Evolutionary conservation across 2,888 invertebrate genomes (phyloP).

Genomic region (Scelioninae gen. 1): DNA sequence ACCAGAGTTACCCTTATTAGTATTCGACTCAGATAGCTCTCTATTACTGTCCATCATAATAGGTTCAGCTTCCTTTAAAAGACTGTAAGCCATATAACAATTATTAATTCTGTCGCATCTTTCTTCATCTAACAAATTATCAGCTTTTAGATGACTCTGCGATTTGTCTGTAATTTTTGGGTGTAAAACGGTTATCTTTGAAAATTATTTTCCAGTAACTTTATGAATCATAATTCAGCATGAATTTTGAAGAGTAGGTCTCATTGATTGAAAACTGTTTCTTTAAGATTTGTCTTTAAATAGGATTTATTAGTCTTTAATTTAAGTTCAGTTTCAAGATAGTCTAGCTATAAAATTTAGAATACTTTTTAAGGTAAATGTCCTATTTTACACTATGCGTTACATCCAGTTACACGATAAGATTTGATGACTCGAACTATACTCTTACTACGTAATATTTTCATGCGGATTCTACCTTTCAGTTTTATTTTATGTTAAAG

Average conservation of each 20-base stretch:
- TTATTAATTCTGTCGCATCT: constrained; percentile 44
- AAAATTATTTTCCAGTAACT: not conserved
- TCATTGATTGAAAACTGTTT: not conserved
- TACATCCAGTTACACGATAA: constrained; percentile 35
- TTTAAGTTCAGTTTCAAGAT: constrained; percentile 17
- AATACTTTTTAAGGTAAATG: constrained; percentile 44
- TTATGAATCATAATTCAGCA: not conserved
- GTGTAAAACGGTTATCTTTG: too few species aligned
- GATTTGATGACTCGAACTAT: constrained; percentile 26
- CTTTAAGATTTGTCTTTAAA: constrained; percentile 5
- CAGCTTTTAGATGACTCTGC: constrained; percentile 36
- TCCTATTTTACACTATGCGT: constrained; percentile 25
- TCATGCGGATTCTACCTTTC: constrained; percentile 2
- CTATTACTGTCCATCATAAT: constrained; percentile 88
- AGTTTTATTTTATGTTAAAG: constrained; percentile 1
- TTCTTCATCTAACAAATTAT: constrained; percentile 47
- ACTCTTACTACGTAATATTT: not conserved
- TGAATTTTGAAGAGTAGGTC: not conserved
- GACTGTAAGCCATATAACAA: constrained; percentile 79
- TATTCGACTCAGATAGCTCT: constrained; percentile 84
- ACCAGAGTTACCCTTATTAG: constrained; percentile 80
- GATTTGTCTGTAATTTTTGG: constrained; percentile 7
- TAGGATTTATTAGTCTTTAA: constrained; percentile 24
- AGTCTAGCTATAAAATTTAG: constrained; percentile 24
- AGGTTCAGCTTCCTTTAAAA: constrained; percentile 96